These are phyloP conservation scores for Aphelinus atriplicis DNA, from an alignment of 1,140 invertebrate genomes.

Conservation along the genomic window DNA sequence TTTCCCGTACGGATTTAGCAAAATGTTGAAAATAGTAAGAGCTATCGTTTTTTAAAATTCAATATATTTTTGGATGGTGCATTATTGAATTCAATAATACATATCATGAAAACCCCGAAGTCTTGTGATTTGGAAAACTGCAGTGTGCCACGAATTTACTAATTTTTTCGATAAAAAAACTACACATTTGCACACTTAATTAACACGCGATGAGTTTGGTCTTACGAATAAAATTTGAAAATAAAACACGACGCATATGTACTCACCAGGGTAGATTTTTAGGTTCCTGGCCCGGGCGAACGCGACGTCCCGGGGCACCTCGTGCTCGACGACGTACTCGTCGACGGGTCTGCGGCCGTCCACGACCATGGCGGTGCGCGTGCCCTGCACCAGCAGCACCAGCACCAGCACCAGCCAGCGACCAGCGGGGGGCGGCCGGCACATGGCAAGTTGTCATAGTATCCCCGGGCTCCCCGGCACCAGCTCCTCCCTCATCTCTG, in stretches of 20 bases:
- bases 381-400: neutral
- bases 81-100: neutral
- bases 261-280: slow-evolving; percentile 55
- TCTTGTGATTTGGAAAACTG: too few relatives aligned
- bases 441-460: too few relatives aligned
- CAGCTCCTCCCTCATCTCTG: too few relatives aligned
- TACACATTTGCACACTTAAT: neutral
- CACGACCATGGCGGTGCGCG: slow-evolving; percentile 53
- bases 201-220: neutral
- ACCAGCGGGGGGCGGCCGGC: too few relatives aligned
- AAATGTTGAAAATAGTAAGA: too few relatives aligned
- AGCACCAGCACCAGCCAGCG: neutral
- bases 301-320: slow-evolving; percentile 55
- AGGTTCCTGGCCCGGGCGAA: slow-evolving; percentile 55
- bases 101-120: neutral
- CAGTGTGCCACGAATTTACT: neutral
- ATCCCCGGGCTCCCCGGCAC: too few relatives aligned
- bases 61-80: too few relatives aligned
- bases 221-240: neutral
- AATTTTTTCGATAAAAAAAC: too few relatives aligned
- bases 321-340: slow-evolving; percentile 57
- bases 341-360: slow-evolving; percentile 54
- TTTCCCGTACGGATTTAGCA: too few relatives aligned
- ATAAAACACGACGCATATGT: neutral
- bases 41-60: too few relatives aligned